Evolutionary conservation across 2,888 invertebrate genomes (phyloP).

Genomic region (Caenorhabditis afra): DNA sequence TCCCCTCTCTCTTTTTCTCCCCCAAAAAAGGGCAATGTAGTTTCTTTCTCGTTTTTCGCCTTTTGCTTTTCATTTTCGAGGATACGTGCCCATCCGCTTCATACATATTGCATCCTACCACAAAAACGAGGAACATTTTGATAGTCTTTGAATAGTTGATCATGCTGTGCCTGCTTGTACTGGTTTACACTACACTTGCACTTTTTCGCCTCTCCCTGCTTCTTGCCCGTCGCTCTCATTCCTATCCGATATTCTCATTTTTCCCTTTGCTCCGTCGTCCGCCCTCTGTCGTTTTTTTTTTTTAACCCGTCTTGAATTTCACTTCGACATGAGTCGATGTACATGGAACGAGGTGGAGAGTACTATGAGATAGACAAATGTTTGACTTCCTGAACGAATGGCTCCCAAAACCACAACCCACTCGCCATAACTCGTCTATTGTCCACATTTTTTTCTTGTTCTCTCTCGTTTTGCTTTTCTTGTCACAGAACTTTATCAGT

Average conservation of each 20-base stretch:
- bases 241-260: conserved; percentile 18
- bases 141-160: conserved; percentile 32
- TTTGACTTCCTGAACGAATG: conserved; percentile 57
- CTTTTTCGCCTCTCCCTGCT: background rate
- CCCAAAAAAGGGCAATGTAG: conserved; percentile 18
- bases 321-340: conserved; percentile 27
- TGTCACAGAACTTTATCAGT: too few relatives aligned
- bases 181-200: background rate
- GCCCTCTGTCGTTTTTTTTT: background rate
- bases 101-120: background rate
- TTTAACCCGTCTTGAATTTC: conserved; percentile 50
- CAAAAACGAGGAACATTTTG: conserved; percentile 14
- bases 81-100: background rate
- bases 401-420: conserved; percentile 10
- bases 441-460: too few relatives aligned
- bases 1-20: background rate
- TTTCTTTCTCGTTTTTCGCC: conserved; percentile 16
- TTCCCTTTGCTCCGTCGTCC: conserved; percentile 3
- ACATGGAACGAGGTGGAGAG: conserved; percentile 42
- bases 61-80: background rate
- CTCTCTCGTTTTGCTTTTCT: too few relatives aligned
- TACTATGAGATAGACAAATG: conserved; percentile 55
- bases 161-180: background rate
- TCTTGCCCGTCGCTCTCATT: background rate
- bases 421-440: too few relatives aligned